A percentile compares a stretch with the other conserved stretches of the same genome.
Evolutionary conservation across 2,113 vertebrate genomes (phyloP).

Genomic region (Poecile atricapillus): DNA sequence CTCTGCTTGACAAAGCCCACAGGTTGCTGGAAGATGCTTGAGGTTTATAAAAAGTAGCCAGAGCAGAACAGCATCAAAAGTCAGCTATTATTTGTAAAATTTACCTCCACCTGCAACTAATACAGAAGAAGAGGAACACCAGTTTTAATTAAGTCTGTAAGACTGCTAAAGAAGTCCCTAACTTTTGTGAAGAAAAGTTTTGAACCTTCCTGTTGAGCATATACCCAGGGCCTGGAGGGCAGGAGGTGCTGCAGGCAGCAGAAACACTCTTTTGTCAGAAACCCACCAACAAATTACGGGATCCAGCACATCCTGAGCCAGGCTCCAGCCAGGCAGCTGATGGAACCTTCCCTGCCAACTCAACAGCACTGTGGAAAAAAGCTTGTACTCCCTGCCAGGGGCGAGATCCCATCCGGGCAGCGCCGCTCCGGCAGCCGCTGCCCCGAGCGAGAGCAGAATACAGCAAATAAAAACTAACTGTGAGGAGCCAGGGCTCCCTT

Average conservation of each 20-base stretch:
- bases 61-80: not conserved
- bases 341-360: not conserved
- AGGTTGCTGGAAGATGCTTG: not conserved
- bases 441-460: accelerated
- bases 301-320: not conserved
- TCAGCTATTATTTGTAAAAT: not conserved
- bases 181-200: not conserved
- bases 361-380: not conserved
- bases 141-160: not conserved
- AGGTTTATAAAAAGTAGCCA: not conserved
- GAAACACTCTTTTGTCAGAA: not conserved
- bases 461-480: not conserved
- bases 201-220: not conserved
- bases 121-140: not conserved
- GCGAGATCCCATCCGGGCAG: not conserved
- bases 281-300: not conserved
- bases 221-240: not conserved
- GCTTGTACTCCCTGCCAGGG: not conserved
- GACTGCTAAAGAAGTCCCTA: not conserved
- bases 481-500: not conserved
- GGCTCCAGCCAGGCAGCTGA: not conserved
- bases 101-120: not conserved
- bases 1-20: not conserved
- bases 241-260: not conserved
- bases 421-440: accelerated